Evolutionary conservation across 2,113 vertebrate species (phyloP).

Genomic region (Noctilio leporinus): DNA sequence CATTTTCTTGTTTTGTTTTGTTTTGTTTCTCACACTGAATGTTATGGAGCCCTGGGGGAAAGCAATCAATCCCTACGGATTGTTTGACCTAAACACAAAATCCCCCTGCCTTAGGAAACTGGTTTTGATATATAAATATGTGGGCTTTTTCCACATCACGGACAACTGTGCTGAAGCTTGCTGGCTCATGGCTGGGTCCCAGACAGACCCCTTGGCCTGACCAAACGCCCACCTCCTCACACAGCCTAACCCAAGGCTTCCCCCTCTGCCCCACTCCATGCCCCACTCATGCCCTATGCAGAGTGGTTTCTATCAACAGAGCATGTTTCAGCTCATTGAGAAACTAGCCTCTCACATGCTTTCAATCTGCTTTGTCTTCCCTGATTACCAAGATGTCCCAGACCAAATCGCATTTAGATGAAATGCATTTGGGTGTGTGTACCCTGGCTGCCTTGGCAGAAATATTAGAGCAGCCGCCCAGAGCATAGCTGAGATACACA

Average conservation of each 20-base stretch:
- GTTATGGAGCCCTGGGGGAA: background rate
- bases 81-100: background rate
- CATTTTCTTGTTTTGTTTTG: background rate
- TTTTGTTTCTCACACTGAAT: background rate
- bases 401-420: conserved; percentile 58
- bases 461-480: conserved; percentile 65
- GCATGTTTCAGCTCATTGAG: background rate
- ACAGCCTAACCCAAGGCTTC: background rate
- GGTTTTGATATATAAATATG: conserved; percentile 43
- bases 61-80: background rate
- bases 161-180: background rate
- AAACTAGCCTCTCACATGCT: conserved; percentile 14
- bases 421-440: conserved; percentile 57
- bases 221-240: background rate
- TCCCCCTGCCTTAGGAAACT: background rate
- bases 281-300: background rate
- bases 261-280: fast-evolving
- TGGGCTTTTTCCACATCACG: background rate
- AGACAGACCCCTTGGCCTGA: background rate
- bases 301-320: conserved; percentile 33
- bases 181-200: background rate
- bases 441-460: conserved; percentile 69
- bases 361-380: conserved; percentile 39
- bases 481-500: conserved; percentile 69
- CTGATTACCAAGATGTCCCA: background rate